Percentiles rank a stretch among this genome's conserved stretches.
Evolutionary conservation across 2,888 invertebrate species (phyloP).

Genomic region (Atethmia centrago): DNA sequence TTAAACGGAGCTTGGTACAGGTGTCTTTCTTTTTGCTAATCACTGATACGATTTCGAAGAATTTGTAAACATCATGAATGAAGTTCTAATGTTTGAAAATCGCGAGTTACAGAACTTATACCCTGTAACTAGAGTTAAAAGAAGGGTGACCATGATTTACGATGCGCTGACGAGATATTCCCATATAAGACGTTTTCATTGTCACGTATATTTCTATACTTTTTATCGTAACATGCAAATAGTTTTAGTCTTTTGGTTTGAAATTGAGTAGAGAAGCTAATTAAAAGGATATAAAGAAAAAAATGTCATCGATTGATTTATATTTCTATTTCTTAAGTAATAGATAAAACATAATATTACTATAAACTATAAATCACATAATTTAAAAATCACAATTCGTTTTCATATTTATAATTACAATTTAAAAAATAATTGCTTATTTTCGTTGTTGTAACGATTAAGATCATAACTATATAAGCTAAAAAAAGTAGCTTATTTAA

Average conservation of each 20-base stretch:
- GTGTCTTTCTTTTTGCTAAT: slow-evolving; percentile 37
- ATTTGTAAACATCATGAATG: slow-evolving; percentile 23
- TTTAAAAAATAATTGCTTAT: slow-evolving; percentile 49
- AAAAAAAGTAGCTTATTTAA: slow-evolving; percentile 47
- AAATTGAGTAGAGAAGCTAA: slow-evolving; percentile 43
- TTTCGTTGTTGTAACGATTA: slow-evolving; percentile 49
- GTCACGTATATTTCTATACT: slow-evolving; percentile 40
- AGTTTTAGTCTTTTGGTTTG: slow-evolving; percentile 43
- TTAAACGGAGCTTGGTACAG: slow-evolving; percentile 39
- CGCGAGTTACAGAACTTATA: slow-evolving; percentile 25
- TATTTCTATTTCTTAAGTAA: slow-evolving; percentile 18
- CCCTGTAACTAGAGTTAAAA: slow-evolving; percentile 25
- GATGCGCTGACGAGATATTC: slow-evolving; percentile 28
- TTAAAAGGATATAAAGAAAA: slow-evolving; percentile 43
- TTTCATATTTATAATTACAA: slow-evolving; percentile 45
- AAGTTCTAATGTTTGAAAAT: slow-evolving; percentile 19
- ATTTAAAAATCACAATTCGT: slow-evolving; percentile 44
- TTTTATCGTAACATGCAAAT: slow-evolving; percentile 43
- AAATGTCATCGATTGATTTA: slow-evolving; percentile 43
- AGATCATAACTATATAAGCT: slow-evolving; percentile 49
- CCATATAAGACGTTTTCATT: slow-evolving; percentile 25
- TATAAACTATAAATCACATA: slow-evolving; percentile 46
- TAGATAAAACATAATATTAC: slow-evolving; percentile 44
- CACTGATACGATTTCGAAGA: slow-evolving; percentile 30
- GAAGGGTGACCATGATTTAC: slow-evolving; percentile 28